Evolutionary conservation across 2,888 invertebrate genomes (phyloP).

Genomic region (Pollenia amentaria): DNA sequence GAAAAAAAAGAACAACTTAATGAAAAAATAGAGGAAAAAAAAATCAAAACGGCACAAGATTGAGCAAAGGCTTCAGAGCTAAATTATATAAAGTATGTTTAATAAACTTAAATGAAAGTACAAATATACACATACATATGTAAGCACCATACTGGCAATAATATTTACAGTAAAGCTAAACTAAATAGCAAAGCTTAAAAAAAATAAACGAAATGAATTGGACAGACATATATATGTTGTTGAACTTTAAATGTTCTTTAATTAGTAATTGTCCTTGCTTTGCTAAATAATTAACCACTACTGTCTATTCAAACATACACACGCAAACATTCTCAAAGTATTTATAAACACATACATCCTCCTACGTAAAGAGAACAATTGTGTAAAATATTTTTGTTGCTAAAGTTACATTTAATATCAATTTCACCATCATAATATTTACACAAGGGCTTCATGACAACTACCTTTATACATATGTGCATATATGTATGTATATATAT

Average conservation of each 20-base stretch:
- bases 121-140: not conserved
- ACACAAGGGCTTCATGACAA: constrained; percentile 7
- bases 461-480: not conserved
- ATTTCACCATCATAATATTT: constrained; percentile 38
- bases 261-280: too few relatives aligned
- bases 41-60: not conserved
- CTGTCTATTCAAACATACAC: not conserved
- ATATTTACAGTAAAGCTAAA: not conserved
- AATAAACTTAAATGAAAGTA: constrained; percentile 22
- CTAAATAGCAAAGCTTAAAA: not conserved
- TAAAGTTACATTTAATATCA: constrained; percentile 44
- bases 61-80: constrained; percentile 1
- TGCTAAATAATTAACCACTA: not conserved
- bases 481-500: not conserved
- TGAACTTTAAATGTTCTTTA: too few relatives aligned
- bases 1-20: not conserved
- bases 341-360: not conserved
- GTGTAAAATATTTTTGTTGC: constrained; percentile 33
- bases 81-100: constrained; percentile 37
- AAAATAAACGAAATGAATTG: not conserved
- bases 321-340: too few relatives aligned
- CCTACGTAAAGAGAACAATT: not conserved
- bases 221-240: not conserved
- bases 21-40: not conserved
- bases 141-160: too few relatives aligned